Evolutionary conservation across 2,888 invertebrate genomes (phyloP), one percentile per base, ranked within the genome.

Genomic region (Plusia festucae): DNA sequence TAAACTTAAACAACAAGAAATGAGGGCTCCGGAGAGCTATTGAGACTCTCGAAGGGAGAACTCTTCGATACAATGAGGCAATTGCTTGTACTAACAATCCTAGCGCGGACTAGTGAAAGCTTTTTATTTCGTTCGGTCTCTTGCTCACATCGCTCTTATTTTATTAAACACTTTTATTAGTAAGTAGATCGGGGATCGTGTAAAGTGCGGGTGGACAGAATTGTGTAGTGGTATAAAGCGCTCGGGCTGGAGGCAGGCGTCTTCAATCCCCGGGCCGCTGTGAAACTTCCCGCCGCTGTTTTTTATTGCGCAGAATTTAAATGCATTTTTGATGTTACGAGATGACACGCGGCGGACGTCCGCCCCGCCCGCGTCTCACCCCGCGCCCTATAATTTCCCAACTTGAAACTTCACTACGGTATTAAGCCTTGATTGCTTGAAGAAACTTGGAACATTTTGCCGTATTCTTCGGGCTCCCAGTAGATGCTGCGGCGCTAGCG

Each of bases 291-390:
- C 89, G 91, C 90, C 91, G 91, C 93, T 92, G 93, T 94, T 95
- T 95, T 95, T 95, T 94, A 94, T 95, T 95, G 95, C 94, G 93
- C 93, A 88, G 92, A 94, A 94, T 95, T 93, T 95, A 95, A 95
- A 95, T 95, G 95, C 95, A 95, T 95, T 95, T 95, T 95, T 95
- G 95, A 94, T 95, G 95, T 95, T 93, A 93, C 93, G 94, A 94
- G 93, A 95, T 95, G 95, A 95, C 95, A 95, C 94, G 93, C 94
- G 91, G 94, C 93, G 93, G 93, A 93, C 94, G 91, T 91, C 91
- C 91, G 90, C 90, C 88, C 79, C 82, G 74, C 76, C 85, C 86
- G 77, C 85, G 82, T 76, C 86, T 82, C 88, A 80, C 85, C 87
- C 89, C 88, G 86, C 89, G 89, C 89, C 94, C 93, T 93, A 94